phyloP scores from a whole-genome alignment of 2,113 vertebrate genomes.

The Alectura lathami region DNA sequence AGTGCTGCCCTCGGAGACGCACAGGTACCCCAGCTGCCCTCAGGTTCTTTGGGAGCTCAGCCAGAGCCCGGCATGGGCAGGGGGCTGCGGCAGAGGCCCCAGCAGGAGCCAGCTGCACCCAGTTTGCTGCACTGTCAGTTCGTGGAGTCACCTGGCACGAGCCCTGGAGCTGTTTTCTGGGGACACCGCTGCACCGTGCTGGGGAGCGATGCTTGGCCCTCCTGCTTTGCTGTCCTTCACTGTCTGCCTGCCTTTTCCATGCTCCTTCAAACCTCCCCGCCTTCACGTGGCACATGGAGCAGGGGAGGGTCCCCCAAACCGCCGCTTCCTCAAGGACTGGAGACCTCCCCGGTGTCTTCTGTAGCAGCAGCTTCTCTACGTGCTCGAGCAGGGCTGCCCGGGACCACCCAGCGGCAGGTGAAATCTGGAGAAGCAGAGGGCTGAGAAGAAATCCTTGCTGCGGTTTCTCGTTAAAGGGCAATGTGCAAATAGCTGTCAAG shows the following conservation, averaged over 20 bases:
- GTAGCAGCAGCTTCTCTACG: background rate
- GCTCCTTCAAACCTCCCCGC: background rate
- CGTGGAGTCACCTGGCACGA: too few species aligned
- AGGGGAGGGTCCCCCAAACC: background rate
- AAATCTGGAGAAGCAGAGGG: background rate
- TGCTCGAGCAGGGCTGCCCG: background rate
- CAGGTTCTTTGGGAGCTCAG: background rate
- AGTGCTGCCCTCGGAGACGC: background rate
- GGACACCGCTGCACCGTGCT: too few species aligned
- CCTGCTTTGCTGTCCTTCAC: background rate
- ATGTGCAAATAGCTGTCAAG: background rate
- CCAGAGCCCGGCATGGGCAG: background rate
- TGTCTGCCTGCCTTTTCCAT: background rate
- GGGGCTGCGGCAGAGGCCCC: too few species aligned
- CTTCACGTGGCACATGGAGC: accelerated
- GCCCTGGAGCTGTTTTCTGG: too few species aligned
- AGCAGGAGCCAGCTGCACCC: too few species aligned
- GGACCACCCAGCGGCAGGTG: background rate
- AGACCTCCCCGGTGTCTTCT: background rate
- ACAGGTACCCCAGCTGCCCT: background rate
- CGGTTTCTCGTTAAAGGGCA: background rate
- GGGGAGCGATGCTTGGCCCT: too few species aligned
- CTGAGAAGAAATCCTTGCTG: background rate
- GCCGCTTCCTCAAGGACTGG: background rate
- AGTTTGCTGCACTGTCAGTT: too few species aligned